These are phyloP conservation scores for Neosilurus hyrtlii DNA, from an alignment of 2,797 vertebrate genomes.

Conservation along the genomic window DNA sequence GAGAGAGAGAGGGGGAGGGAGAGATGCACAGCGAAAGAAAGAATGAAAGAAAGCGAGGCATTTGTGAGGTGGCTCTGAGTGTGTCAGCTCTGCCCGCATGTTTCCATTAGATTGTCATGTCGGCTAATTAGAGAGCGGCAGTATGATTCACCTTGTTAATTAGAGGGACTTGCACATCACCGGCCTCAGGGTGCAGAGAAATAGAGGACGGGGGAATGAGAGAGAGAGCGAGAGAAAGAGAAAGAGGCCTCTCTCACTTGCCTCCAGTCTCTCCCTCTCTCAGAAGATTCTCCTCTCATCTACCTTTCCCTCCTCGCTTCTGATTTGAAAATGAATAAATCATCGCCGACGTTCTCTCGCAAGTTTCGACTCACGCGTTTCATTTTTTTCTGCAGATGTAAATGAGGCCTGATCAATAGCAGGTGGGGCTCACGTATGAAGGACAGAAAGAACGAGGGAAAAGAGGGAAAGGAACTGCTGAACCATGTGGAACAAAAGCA, in stretches of 20 bases:
- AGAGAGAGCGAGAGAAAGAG: slow-evolving; percentile 70
- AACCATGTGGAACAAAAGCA: slow-evolving; percentile 67
- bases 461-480: slow-evolving; percentile 64
- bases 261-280: slow-evolving; percentile 86
- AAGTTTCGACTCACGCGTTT: slow-evolving; percentile 72
- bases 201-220: slow-evolving; percentile 58
- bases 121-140: slow-evolving; percentile 98
- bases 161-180: slow-evolving; percentile 97
- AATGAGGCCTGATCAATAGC: slow-evolving; percentile 97
- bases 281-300: slow-evolving; percentile 98
- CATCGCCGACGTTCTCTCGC: slow-evolving; percentile 92
- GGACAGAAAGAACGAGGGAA: slow-evolving; percentile 61
- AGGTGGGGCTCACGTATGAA: slow-evolving; percentile 80
- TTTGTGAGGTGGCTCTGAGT: slow-evolving; percentile 82
- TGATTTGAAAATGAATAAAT: slow-evolving; percentile 99
- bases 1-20: neutral
- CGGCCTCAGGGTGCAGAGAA: slow-evolving; percentile 78
- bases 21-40: neutral
- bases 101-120: slow-evolving; percentile 97
- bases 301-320: slow-evolving; percentile 83
- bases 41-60: slow-evolving; percentile 58
- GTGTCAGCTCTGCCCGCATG: slow-evolving; percentile 82
- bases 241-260: slow-evolving; percentile 85
- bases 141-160: slow-evolving; percentile 99
- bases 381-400: slow-evolving; percentile 79